Conservation (phyloP, 2,888 invertebrate species). For the Perithous albicinctus region DNA sequence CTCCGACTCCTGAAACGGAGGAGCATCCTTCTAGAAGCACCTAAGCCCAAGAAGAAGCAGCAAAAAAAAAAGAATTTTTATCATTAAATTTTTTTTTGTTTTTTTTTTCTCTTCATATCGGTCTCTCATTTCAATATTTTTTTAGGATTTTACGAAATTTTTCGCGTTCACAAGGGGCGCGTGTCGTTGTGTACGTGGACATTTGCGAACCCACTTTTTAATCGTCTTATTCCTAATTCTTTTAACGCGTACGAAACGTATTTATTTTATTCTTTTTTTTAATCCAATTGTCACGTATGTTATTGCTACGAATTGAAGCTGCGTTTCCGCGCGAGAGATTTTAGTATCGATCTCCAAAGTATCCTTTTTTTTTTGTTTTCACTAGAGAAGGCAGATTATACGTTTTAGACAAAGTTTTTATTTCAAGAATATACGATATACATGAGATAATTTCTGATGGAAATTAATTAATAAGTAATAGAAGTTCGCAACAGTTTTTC, state of each 20-base stretch:
- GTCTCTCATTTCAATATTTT: constrained; percentile 3
- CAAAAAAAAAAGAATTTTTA: not conserved
- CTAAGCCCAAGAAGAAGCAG: not conserved
- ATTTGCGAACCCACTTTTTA: not conserved
- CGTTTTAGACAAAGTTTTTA: too few species aligned
- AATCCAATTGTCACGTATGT: constrained; percentile 9
- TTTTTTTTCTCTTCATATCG: not conserved
- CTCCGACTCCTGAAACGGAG: constrained; percentile 39
- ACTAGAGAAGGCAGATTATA: too few species aligned
- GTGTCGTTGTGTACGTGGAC: not conserved
- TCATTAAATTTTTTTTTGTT: constrained; percentile 13
- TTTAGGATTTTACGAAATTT: constrained; percentile 13
- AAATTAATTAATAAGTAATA: too few species aligned
- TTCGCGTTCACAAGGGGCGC: not conserved
- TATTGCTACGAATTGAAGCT: constrained; percentile 1
- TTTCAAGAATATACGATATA: too few species aligned
- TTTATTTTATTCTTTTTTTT: constrained; percentile 6
- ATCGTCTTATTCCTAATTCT: constrained; percentile 4
- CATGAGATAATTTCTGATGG: too few species aligned
- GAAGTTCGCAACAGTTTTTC: too few species aligned
- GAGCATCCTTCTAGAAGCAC: constrained; percentile 18
- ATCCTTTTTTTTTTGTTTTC: too few species aligned
- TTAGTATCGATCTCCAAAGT: not conserved
- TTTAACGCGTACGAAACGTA: constrained; percentile 9
- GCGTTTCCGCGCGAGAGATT: not conserved